Base-by-base conservation (phyloP, 1,140 invertebrate genomes). In the Bemisia tabaci region DNA sequence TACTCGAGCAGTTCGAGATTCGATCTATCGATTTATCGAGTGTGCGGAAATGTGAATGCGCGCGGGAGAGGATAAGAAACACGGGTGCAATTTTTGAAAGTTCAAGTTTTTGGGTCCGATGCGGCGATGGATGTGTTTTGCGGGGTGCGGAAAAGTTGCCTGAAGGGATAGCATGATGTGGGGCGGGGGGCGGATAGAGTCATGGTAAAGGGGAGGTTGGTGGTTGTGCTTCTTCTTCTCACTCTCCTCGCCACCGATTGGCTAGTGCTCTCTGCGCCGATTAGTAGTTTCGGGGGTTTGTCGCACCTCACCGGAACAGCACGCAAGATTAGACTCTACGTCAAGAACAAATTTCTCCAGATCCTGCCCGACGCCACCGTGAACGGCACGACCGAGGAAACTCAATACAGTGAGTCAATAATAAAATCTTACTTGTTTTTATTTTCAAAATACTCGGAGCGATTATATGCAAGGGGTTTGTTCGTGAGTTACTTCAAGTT, bases 361-460 rank as follows among this genome's bases (percentile, higher is more conserved):
- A 80, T 91, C 65, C 74, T 88, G 75, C 86, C 87, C 60, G 87
- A 90, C 77, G 88, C 88, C 72, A 87, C 85, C 68, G 87, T 91
- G 74, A 89, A 88, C 78, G 87, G 88, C 65, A 88, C 87, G 73
- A 81, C 81, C 72, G 84, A 89, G 74, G 84, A 86, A 75, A 82
- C 79, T 71, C 83, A 87, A 77, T 89, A 88, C 82, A 89, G 89
- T 91, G 76, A 90, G 88, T 90, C 71, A n/a, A n/a, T n/a, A n/a
- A n/a, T n/a, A n/a, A n/a, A n/a, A n/a, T n/a, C n/a, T n/a, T n/a
- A n/a, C n/a, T n/a, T n/a, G n/a, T n/a, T n/a, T n/a, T n/a, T n/a
- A n/a, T n/a, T n/a, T n/a, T n/a, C n/a, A n/a, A n/a, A n/a, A n/a
- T n/a, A n/a, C n/a, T n/a, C n/a, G n/a, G n/a, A n/a, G n/a, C n/a